These are phyloP conservation scores for Natrix natrix DNA, from an alignment of 2,797 vertebrate genomes.

Conservation along the genomic window DNA sequence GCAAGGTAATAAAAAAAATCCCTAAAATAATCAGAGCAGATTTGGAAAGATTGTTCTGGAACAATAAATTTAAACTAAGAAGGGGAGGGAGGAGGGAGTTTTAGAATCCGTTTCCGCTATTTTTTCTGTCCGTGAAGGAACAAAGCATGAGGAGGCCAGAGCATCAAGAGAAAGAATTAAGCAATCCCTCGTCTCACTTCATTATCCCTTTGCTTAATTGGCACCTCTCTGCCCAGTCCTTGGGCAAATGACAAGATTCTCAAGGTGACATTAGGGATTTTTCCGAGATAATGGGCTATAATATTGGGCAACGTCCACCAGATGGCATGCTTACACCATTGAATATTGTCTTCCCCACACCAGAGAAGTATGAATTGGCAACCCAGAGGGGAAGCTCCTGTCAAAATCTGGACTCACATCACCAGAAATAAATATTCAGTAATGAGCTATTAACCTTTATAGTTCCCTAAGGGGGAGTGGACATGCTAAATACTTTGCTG, in stretches of 20 bases:
- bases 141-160: not conserved
- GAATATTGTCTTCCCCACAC: not conserved
- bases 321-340: slow-evolving; percentile 34
- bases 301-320: slow-evolving; percentile 25
- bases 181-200: not conserved
- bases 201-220: not conserved
- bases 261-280: slow-evolving; percentile 20
- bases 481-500: slow-evolving; percentile 8
- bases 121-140: not conserved
- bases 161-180: not conserved
- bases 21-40: not conserved
- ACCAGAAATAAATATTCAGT: slow-evolving; percentile 37
- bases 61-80: not conserved
- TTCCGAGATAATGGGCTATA: not conserved
- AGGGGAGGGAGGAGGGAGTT: not conserved
- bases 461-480: slow-evolving; percentile 24
- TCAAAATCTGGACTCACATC: slow-evolving; percentile 20
- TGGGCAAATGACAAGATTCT: not conserved
- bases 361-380: slow-evolving; percentile 20
- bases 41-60: not conserved
- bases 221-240: not conserved
- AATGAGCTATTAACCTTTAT: slow-evolving; percentile 41
- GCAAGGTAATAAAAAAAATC: not conserved
- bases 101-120: not conserved
- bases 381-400: slow-evolving; percentile 33